Evolutionary conservation across 2,113 vertebrate species (phyloP), one percentile per base, ranked within the genome.

Genomic region (Nyctibius bracteatus): DNA sequence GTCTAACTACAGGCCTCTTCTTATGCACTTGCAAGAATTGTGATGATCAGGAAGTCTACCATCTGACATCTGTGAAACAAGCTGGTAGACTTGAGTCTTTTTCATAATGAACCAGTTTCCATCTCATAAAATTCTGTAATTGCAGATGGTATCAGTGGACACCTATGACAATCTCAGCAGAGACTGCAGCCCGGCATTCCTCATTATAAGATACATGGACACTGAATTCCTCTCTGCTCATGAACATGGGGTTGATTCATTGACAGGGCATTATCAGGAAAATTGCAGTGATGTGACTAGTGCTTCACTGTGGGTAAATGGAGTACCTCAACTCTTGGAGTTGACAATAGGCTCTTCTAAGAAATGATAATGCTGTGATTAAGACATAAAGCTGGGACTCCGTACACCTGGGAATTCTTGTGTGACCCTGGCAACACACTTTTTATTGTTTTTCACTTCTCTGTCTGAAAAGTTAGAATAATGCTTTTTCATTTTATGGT

Each of bases 71-170:
- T 97, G 93, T 85, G 94, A 96, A 96, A 94, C 91, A 88, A 94
- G 81, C 89, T 96, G 86, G 92, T 96, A 95, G 92, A 85, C 86
- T 90, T 87, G 82, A 84, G 86, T 94, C 88, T 89, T 96, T 91
- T 95, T 95, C 88, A 89, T 97, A 96, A 96, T 96, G 94, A 96
- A 94, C 96, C 88, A 79, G 94, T 94, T 94, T 94, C 96, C 92
- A 92, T 96, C 94, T 97, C 92, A 96, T 96, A 97, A 91, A 96
- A 96, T 92, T 91, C 88, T 84, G 83, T 96, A 95, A 95, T 96
- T 95, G 91, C 92, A 95, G 96, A 79, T 92, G 94, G 94, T 96
- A 93, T 95, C 91, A 68, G 82, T 96, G 96, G 91, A 95, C 95
- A 97, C 94, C 81, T 95, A 84, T 95, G 94, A 94, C 96, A 96